Evolutionary conservation across 2,888 invertebrate genomes (phyloP).

Genomic region (Cataglyphis cursor): DNA sequence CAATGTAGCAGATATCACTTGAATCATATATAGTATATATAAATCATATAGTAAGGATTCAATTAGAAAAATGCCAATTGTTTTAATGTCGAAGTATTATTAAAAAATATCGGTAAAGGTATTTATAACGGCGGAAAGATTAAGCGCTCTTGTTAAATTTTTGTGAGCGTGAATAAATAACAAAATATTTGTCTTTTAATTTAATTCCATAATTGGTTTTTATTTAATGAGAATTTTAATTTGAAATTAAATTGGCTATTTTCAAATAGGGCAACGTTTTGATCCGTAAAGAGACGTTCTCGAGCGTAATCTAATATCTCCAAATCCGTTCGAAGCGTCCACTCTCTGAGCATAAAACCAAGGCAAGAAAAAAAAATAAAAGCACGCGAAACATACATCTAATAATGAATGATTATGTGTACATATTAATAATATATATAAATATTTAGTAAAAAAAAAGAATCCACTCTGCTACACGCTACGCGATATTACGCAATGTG

Average conservation of each 20-base stretch:
- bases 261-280: neutral
- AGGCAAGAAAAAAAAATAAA: conserved; percentile 46
- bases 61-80: neutral
- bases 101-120: neutral
- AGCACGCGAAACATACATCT: conserved; percentile 61
- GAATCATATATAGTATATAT: neutral
- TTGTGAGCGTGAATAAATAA: neutral
- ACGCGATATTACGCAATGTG: conserved; percentile 76
- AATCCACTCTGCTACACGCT: conserved; percentile 72
- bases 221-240: conserved; percentile 10
- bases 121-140: neutral
- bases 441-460: conserved; percentile 64
- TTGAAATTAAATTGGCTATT: conserved; percentile 3
- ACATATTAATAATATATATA: conserved; percentile 69
- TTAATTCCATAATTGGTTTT: neutral
- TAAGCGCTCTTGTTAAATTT: neutral
- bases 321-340: conserved; percentile 51
- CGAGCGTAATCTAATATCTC: conserved; percentile 23
- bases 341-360: conserved; percentile 52
- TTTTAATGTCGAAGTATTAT: neutral
- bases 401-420: conserved; percentile 66
- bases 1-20: neutral
- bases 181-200: neutral
- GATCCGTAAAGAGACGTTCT: conserved; percentile 22
- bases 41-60: neutral